Base-by-base conservation (phyloP, 2,888 invertebrate genomes). In the Clusia tigrina region DNA sequence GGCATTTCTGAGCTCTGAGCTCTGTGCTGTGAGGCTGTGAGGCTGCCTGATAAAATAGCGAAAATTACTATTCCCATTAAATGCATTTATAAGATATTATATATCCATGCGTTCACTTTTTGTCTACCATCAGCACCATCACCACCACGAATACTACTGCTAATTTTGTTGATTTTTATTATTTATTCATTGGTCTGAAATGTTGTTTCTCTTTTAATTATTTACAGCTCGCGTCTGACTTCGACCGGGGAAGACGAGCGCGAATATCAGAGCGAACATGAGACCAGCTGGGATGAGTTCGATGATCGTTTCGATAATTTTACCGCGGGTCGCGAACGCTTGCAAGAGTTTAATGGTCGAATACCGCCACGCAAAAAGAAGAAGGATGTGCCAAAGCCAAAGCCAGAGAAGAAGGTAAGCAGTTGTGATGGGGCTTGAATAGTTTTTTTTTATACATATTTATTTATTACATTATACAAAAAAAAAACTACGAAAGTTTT, bases 331-430 rank as follows among this genome's bases (percentile, higher is more conserved):
- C 80, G 84, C 32, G 84, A 84, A 62, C 80, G 81, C 38, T 69
- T 84, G n/a, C 82, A 83, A 74, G 84, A 83, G 74, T 84, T 84
- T 69, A 81, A 78, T 64, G 84, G 84, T 60, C 79, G 83, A 67
- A 82, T 84, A 73, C 84, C 84, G 69, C 83, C 82, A 48, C 79
- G 82, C 61, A 83, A 83, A 72, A 83, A 83, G 78, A 83, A 83
- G 74, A 81, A 77, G 70, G 78, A 76, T 65, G 71, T 72, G 67
- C 71, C 73, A 65, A 78, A 75, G 70, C 66, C 74, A 17, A 77
- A 76, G 67, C 69, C 76, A 58, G 78, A 78, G 68, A 70, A 74
- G 65, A 79, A 76, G 76, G 79, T 79, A 67, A 71, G 74, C 20
- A 32, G n/a, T n/a, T n/a, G n/a, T n/a, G n/a, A n/a, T n/a, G n/a